Evolutionary conservation across 2,113 vertebrate species (phyloP), one percentile per base, ranked within the genome.

Genomic region (Channa argus): DNA sequence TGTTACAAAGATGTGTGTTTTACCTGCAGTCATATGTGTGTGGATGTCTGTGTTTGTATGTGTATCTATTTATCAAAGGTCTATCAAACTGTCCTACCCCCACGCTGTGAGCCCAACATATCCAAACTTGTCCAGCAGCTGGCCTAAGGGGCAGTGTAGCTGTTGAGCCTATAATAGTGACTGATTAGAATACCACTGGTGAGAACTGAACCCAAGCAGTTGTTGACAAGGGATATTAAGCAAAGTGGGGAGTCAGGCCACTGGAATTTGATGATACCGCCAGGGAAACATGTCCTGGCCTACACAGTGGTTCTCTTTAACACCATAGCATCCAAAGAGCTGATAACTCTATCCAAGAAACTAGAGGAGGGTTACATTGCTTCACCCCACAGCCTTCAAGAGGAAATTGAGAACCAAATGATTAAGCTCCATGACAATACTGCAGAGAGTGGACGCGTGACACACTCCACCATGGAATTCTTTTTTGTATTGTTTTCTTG

Each of bases 191-290:
- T 83, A 84, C 69, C 85, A 79, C 83, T 55, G 70, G 82, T 68
- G 60, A 83, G 82, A 87, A 68, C 59, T 77, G 83, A 82, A 84
- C 85, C 80, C 82, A 81, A 89, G 88, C 86, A 86, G 83, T 89
- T 91, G 88, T 88, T 90, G 91, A 93, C 91, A 92, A 81, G 87
- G 77, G 70, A 88, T 71, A 85, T 87, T 88, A 80, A 56, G 88
- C 73, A 64, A 89, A 86, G 87, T 90, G 83, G 79, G 80, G 75
- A 86, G 86, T 81, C 79, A 44, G 78, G 83, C 74, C 76, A 50
- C 43, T 10, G 79, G 84, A 88, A 85, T 85, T 83, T 80, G 80
- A 86, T 90, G 84, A 91, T 88, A 82, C 84, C 84, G 88, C 77
- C 45, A 38, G 89, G 83, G 79, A 86, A 86, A 87, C 76, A 81